These are phyloP conservation scores for Thomomys bottae DNA, from an alignment of 2,113 vertebrate genomes.

Conservation along the genomic window DNA sequence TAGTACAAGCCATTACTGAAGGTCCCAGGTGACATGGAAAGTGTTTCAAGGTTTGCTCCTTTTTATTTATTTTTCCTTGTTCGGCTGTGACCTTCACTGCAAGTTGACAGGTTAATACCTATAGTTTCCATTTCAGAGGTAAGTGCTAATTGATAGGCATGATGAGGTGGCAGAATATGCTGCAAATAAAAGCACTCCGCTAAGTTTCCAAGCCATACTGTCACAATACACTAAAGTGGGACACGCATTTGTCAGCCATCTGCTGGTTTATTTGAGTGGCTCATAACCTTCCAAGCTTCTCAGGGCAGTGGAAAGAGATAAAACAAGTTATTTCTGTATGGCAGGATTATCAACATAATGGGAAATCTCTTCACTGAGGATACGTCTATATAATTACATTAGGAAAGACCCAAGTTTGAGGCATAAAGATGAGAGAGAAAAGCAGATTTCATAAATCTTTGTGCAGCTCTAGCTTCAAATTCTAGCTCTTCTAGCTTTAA, in stretches of 20 bases:
- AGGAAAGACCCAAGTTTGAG: not conserved
- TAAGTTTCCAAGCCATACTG: accelerated
- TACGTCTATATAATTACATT: not conserved
- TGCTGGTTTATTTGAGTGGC: not conserved
- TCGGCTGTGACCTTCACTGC: constrained; percentile 31
- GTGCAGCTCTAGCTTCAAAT: not conserved
- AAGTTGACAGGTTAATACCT: not conserved
- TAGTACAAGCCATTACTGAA: not conserved
- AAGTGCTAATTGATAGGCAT: not conserved
- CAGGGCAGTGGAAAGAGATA: not conserved
- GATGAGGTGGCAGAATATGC: not conserved
- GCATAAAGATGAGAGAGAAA: not conserved
- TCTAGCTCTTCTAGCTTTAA: not conserved
- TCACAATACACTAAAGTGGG: no score
- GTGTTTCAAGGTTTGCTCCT: not conserved
- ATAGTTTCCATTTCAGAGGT: not conserved
- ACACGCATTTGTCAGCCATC: not conserved
- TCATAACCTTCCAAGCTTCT: not conserved
- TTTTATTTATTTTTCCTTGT: accelerated
- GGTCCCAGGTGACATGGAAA: not conserved
- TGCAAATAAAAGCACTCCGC: not conserved
- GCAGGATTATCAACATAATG: not conserved
- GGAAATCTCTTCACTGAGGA: not conserved
- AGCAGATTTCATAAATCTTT: not conserved
- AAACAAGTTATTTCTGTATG: not conserved